Evolutionary conservation across 2,113 vertebrate species (phyloP).

Genomic region (Platycercus adscitus): DNA sequence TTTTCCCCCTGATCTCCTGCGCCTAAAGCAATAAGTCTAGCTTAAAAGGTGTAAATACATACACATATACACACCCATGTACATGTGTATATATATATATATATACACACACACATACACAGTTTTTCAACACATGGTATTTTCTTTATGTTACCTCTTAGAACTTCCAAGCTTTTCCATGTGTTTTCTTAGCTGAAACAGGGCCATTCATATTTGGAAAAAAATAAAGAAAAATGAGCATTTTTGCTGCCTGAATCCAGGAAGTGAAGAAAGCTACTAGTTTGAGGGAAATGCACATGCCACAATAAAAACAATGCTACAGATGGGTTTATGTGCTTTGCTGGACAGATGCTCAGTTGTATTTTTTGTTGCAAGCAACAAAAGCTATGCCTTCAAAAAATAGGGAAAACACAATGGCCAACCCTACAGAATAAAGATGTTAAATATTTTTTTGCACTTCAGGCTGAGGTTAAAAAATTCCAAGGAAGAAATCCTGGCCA

Average conservation of each 20-base stretch:
- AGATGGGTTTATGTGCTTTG: neutral
- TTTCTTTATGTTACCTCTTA: neutral
- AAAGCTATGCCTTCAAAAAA: neutral
- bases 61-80: too few species aligned
- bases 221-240: neutral
- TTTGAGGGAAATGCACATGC: neutral
- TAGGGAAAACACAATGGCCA: fast-evolving
- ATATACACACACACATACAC: too few species aligned
- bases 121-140: neutral
- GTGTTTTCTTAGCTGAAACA: neutral
- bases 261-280: neutral
- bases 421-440: neutral
- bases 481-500: neutral
- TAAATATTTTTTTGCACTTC: neutral
- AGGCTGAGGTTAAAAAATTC: neutral
- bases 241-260: neutral
- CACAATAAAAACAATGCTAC: neutral
- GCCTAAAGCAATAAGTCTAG: neutral
- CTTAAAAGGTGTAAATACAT: neutral
- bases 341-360: neutral
- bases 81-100: neutral
- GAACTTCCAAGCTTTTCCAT: neutral
- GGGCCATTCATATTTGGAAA: neutral
- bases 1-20: neutral
- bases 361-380: neutral